Conservation (phyloP, 2,113 vertebrate species). For the Anhinga rufa region DNA sequence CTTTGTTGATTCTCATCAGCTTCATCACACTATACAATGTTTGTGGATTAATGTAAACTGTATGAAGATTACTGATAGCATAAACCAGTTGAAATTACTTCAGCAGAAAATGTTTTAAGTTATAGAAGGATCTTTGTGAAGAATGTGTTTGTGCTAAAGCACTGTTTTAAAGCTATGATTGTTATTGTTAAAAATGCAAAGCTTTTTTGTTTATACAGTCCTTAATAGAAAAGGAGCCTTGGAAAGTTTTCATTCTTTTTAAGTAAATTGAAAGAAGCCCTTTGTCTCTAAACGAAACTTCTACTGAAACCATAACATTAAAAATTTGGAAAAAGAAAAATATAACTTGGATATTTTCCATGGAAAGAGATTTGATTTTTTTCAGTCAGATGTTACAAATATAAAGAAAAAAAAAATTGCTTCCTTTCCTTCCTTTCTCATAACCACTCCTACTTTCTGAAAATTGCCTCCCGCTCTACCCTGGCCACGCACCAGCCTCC, state of each 20-base stretch:
- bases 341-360: background rate
- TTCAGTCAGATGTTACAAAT: background rate
- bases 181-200: conserved; percentile 8
- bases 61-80: conserved; percentile 14
- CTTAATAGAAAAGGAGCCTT: background rate
- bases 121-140: background rate
- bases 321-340: background rate
- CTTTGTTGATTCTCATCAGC: conserved; percentile 62
- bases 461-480: background rate
- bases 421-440: background rate
- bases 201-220: background rate
- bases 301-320: background rate
- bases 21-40: conserved; percentile 50
- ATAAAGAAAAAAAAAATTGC: background rate
- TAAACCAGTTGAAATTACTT: background rate
- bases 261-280: background rate
- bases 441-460: background rate
- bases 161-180: background rate
- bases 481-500: background rate
- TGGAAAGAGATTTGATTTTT: background rate
- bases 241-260: background rate
- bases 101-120: background rate
- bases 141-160: background rate
- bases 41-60: conserved; percentile 52
- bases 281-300: background rate